Base-by-base conservation (phyloP, 1,140 invertebrate genomes). In the Sesamia nonagrioides region DNA sequence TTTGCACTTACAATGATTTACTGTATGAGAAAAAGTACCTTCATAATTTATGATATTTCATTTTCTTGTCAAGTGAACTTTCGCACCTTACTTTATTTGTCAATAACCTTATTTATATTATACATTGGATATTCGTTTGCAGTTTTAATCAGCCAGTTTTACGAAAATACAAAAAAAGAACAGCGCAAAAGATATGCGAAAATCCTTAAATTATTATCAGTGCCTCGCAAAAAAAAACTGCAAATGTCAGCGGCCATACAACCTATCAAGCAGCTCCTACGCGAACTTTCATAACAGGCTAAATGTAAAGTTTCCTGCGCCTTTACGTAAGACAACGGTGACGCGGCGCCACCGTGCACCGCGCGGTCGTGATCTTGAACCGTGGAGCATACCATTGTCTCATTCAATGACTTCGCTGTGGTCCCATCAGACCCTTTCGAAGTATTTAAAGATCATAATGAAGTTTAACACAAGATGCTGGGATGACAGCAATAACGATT, bases 301-400 rank as follows among this genome's bases (percentile, higher is more conserved):
- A 58, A 48, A 75, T 61, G 45, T 58, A 61, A 69, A 48, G 42
- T 75, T 75, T 75, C 77, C 68, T 72, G 63, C 33, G 66, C 37
- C 61, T 75, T 80, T 80, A 79, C 69, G 76, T 80, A 83, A 77
- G 73, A 79, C 58, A 69, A 45, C 74, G 76, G 40, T 73, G 61
- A 50, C 37, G 63, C 42, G 42, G 63, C 63, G 63, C 63, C 63
- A 50, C 63, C 63, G 63, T 45, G 63, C 37, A 33, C 35, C 27
- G 79, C 17, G 78, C 82, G 83, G 82, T 88, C 85, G 78, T 87
- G 87, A 87, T 87, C 87, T 88, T 88, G 84, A 84, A 84, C 85
- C 76, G 42, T 13, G 42, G 72, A 78, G 80, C 37, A 58, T 58
- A 63, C 81, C 81, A 88, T 86, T 88, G 85, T 88, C 63, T 85